Evolutionary conservation across 2,113 vertebrate species (phyloP), one percentile per base, ranked within the genome.

Genomic region (Myanophis thanlyinensis): DNA sequence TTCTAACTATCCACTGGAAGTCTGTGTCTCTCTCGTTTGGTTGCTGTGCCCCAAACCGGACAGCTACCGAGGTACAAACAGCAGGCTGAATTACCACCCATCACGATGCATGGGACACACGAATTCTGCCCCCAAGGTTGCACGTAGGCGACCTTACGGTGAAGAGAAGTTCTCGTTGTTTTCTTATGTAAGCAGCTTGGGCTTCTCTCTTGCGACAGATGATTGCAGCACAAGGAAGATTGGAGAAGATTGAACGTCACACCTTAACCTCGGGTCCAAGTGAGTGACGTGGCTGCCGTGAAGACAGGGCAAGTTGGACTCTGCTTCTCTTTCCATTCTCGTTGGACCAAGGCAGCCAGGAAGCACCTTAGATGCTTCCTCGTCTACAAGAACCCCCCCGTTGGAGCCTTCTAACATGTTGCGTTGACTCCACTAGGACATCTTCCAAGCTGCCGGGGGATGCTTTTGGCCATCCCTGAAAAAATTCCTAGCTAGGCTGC

Each of bases 201-300:
- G 3, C 5, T 15, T 30, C 46, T 0, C 0, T 54, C 25, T 88
- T 11, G 85, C 46, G 30, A 30, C 94, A 97, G 97, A 96, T 97
- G 96, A 97, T 96, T 0, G 92, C 86, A 94, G 90, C 89, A 25
- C 88, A 91, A 35, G 90, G 89, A 3, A 0, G 80, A 84, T 0
- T 0, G 59, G 0, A 12, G 49, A 52, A 56, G 59, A 67, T 91
- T 15, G 0, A 0, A 51, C 85, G 85, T 51, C 91, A 15, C 25
- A 15, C 25, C n/a, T 85, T 23, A 7, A 27, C 1, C 0, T 47
- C 25, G 1, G 1, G 15, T 47, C 23, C 89, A 49, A 54, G 35
- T 35, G 51, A 80, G 18, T 27, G 73, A 4, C 35, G 0, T 27
- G 11, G 54, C 80, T 30, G 54, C 89, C 7, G 13, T 44, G 25